These are phyloP conservation scores for Lithophane semibrunnea DNA, from an alignment of 2,888 invertebrate species.

Conservation along the genomic window DNA sequence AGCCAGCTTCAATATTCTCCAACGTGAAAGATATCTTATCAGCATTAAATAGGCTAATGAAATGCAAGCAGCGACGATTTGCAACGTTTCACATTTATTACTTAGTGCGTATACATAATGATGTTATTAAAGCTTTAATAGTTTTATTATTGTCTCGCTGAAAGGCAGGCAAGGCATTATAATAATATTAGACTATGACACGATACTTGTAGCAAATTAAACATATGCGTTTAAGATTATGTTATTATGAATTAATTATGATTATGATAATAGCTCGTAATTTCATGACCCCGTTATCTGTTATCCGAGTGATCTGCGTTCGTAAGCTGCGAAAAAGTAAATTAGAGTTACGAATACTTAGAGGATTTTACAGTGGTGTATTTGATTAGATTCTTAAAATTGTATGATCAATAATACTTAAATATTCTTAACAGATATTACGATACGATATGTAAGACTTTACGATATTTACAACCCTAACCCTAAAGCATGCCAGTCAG, in stretches of 20 bases:
- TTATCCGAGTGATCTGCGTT: not conserved
- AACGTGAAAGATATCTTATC: conserved; percentile 1
- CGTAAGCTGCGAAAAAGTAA: not conserved
- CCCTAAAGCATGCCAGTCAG: too few species aligned
- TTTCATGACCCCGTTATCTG: not conserved
- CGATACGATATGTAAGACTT: too few species aligned
- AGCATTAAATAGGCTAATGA: not conserved
- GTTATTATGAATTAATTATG: not conserved
- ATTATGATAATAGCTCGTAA: not conserved
- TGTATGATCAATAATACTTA: too few species aligned
- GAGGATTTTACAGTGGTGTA: too few species aligned
- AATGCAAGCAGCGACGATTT: conserved; percentile 14
- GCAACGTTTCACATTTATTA: conserved; percentile 15
- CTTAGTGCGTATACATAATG: conserved; percentile 20
- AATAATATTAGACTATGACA: conserved; percentile 2
- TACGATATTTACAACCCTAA: too few species aligned
- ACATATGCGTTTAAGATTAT: not conserved
- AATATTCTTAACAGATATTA: too few species aligned
- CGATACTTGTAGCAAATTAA: not conserved
- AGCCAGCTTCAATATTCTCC: not conserved
- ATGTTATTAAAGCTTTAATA: conserved; percentile 1
- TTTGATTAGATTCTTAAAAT: too few species aligned
- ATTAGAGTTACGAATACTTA: not conserved
- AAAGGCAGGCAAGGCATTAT: not conserved
- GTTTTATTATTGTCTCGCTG: not conserved